Evolutionary conservation across 2,888 invertebrate species (phyloP), one percentile per base, ranked within the genome.

Genomic region (Dyspetes luteomarginatus): DNA sequence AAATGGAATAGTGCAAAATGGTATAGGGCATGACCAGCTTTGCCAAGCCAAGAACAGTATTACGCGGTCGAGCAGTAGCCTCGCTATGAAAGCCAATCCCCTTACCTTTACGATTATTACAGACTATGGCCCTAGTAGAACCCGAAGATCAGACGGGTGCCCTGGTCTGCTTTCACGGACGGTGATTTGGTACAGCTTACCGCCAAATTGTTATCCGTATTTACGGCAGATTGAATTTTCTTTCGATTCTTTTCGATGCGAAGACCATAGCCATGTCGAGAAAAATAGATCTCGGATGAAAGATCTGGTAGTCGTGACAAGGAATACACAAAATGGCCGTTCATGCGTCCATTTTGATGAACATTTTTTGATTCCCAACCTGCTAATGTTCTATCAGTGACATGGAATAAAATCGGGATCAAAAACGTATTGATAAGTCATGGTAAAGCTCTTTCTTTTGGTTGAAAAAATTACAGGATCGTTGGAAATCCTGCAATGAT

Each of bases 101-200:
- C 85, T 88, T 85, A 86, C 89, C 86, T 89, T 89, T 89, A 89
- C 86, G 89, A 88, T 89, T 89, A 89, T 89, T 87, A 88, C 86
- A 73, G 74, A 80, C 79, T 81, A n/a, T 30, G 22, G 36, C 56
- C 28, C 41, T 48, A 19, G 52, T 48, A 52, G 65, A 43, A 19
- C 50, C 65, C 15, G 15, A 30, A 55, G 67, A 67, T 64, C 72
- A 52, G 62, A 67, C 52, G 60, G 50, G 41, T 65, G 30, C 58
- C 19, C 19, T 17, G n/a, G 26, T 55, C 22, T 58, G 55, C 28
- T 28, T 43, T 19, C 65, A 45, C 24, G 19, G 55, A 64, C 56
- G 62, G 24, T 45, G 52, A 50, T 64, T 68, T 45, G 48, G 36
- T 43, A 75, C 78, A 83, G 82, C 82, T 85, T 83, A 82, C 83